phyloP scores from a whole-genome alignment of 2,888 invertebrate genomes.

The Oxyteleia sp. region DNA sequence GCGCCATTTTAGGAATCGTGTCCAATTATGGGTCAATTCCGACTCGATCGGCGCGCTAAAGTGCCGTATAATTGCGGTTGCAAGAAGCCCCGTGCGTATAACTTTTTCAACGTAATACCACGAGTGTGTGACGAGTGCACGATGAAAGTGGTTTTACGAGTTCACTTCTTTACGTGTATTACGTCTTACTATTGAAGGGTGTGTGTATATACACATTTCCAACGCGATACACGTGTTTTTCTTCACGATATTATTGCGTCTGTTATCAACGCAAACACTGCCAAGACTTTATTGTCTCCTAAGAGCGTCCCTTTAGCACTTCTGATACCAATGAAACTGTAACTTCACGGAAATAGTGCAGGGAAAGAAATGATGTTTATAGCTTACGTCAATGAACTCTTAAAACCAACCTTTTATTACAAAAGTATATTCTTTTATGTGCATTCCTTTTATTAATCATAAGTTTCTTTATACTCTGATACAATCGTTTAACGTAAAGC shows the following conservation, averaged over 20 bases:
- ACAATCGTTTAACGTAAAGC: too few relatives aligned
- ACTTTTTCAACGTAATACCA: slow-evolving; percentile 62
- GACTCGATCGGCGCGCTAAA: slow-evolving; percentile 63
- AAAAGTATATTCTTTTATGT: too few relatives aligned
- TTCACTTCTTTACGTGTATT: slow-evolving; percentile 71
- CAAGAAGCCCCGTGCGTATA: slow-evolving; percentile 49
- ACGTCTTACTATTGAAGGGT: slow-evolving; percentile 31
- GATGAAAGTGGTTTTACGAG: slow-evolving; percentile 80
- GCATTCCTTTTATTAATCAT: too few relatives aligned
- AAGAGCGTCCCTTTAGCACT: slow-evolving; percentile 5
- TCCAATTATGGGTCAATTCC: slow-evolving; percentile 73
- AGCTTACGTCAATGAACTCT: too few relatives aligned
- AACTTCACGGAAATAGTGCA: background rate
- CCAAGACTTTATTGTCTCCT: background rate
- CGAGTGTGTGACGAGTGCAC: slow-evolving; percentile 67
- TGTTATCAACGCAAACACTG: slow-evolving; percentile 16
- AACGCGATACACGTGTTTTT: slow-evolving; percentile 34
- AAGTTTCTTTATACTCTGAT: too few relatives aligned
- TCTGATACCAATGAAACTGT: background rate
- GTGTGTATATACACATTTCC: slow-evolving; percentile 20
- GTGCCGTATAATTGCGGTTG: slow-evolving; percentile 72
- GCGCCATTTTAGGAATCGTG: slow-evolving; percentile 78
- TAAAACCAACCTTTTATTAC: too few relatives aligned
- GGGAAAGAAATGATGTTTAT: too few relatives aligned
- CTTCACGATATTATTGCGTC: slow-evolving; percentile 7